phyloP scores from a whole-genome alignment of 2,888 invertebrate species.

The Tipula unca region DNA sequence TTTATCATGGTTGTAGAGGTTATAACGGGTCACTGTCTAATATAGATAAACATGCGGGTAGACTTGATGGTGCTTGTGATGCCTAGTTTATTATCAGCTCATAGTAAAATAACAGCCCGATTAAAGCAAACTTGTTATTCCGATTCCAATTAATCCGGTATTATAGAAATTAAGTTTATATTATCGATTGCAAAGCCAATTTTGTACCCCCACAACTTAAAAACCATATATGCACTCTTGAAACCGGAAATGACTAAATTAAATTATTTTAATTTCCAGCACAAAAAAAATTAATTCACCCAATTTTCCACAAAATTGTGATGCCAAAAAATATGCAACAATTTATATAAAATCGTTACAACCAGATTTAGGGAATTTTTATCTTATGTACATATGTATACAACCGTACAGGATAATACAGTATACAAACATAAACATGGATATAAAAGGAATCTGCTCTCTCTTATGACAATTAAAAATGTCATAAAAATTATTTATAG shows the following conservation, averaged over 20 bases:
- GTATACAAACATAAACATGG: neutral
- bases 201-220: neutral
- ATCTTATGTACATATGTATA: neutral
- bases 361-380: neutral
- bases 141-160: too few species aligned
- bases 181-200: too few species aligned
- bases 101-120: too few species aligned
- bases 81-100: too few species aligned
- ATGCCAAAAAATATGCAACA: neutral
- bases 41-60: too few species aligned
- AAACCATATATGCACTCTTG: neutral
- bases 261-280: neutral
- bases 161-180: too few species aligned
- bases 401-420: neutral
- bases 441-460: neutral
- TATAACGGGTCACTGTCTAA: too few species aligned
- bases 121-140: too few species aligned
- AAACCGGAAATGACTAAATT: neutral
- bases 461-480: constrained; percentile 14
- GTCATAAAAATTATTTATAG: constrained; percentile 9
- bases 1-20: too few species aligned
- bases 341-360: neutral
- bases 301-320: neutral
- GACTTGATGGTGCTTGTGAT: too few species aligned
- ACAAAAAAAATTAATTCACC: neutral